These are phyloP conservation scores for Lepidocolaptes lacrymiger DNA, from an alignment of 2,797 vertebrate species.

Conservation along the genomic window DNA sequence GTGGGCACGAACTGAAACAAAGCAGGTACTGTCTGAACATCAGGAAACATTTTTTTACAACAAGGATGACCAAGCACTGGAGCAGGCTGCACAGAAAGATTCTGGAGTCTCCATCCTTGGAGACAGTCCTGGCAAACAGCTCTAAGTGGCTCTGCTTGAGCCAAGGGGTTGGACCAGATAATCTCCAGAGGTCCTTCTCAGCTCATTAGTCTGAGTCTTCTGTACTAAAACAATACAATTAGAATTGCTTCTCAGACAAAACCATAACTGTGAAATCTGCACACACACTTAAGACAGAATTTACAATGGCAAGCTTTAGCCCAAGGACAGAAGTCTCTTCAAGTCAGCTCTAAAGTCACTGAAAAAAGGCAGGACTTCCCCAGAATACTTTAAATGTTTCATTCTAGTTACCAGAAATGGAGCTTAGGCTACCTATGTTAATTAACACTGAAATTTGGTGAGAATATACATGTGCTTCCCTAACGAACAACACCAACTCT, in stretches of 20 bases:
- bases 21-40: rapidly evolving
- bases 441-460: not conserved
- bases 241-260: not conserved
- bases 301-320: not conserved
- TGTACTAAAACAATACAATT: not conserved
- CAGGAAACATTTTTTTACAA: not conserved
- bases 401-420: not conserved
- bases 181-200: not conserved
- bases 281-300: not conserved
- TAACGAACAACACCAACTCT: not conserved
- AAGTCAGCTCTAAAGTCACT: not conserved
- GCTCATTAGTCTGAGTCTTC: not conserved
- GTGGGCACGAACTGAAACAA: not conserved
- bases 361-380: not conserved
- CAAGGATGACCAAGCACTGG: not conserved
- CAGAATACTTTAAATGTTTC: not conserved
- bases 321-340: not conserved
- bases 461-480: not conserved
- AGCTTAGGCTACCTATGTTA: not conserved
- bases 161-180: not conserved
- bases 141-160: not conserved
- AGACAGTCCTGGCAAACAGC: not conserved
- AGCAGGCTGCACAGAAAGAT: not conserved
- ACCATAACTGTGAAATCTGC: not conserved
- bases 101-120: not conserved